Conservation (phyloP, 2,797 vertebrate species). For the Enteromius fasciolatus region DNA sequence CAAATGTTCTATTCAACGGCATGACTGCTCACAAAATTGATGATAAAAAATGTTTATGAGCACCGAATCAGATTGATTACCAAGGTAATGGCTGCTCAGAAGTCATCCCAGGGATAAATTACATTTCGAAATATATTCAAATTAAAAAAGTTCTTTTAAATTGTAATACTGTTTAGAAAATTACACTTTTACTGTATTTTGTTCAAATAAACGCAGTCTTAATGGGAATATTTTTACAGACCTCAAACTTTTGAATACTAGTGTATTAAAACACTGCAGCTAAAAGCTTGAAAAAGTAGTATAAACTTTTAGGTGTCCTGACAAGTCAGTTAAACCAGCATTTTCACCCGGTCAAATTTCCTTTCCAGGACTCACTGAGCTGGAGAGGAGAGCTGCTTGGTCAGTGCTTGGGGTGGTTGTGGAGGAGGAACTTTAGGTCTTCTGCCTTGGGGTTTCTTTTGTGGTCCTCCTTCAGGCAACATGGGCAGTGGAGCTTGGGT, state of each 20-base stretch:
- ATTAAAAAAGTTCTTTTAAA: background rate
- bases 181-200: background rate
- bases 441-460: conserved; percentile 66
- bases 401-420: conserved; percentile 71
- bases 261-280: background rate
- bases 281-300: background rate
- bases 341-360: background rate
- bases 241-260: background rate
- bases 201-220: background rate
- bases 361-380: conserved; percentile 33
- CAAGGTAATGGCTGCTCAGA: background rate
- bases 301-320: background rate
- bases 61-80: background rate
- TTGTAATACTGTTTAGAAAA: background rate
- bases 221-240: background rate
- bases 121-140: background rate
- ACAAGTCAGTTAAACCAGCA: background rate
- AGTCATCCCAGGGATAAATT: background rate
- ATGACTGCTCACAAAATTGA: background rate
- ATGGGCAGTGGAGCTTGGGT: conserved; percentile 5
- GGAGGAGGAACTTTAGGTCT: conserved; percentile 79
- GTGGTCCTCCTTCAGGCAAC: conserved; percentile 59
- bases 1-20: background rate
- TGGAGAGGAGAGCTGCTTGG: conserved; percentile 62
- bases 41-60: background rate